A percentile compares a stretch with the other conserved stretches of the same genome.
phyloP scores from a whole-genome alignment of 2,888 invertebrate species.

The Synanthedon vespiformis region DNA sequence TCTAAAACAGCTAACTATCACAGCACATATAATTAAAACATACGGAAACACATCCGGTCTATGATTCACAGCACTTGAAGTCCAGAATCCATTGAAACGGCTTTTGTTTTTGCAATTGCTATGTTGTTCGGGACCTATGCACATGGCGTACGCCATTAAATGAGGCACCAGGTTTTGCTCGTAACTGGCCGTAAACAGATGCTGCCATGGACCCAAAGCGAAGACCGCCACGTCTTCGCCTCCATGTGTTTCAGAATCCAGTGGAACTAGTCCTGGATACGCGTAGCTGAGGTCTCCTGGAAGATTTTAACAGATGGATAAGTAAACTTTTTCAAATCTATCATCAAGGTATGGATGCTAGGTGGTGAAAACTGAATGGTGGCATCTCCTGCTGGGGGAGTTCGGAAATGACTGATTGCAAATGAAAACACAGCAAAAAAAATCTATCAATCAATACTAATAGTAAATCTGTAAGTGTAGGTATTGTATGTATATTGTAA shows the following conservation, averaged over 20 bases:
- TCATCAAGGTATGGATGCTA: too few relatives aligned
- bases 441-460: too few relatives aligned
- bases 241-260: constrained; percentile 77
- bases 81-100: constrained; percentile 16
- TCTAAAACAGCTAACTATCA: constrained; percentile 7
- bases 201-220: constrained; percentile 80
- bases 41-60: constrained; percentile 4
- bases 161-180: constrained; percentile 85
- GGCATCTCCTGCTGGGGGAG: too few relatives aligned
- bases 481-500: too few relatives aligned
- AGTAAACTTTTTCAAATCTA: too few relatives aligned
- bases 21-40: constrained; percentile 6
- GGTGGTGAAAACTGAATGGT: too few relatives aligned
- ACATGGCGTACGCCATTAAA: constrained; percentile 79
- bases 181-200: constrained; percentile 82
- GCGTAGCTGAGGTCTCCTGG: constrained; percentile 56
- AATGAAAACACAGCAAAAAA: too few relatives aligned
- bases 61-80: constrained; percentile 10
- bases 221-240: constrained; percentile 84
- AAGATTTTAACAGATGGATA: not conserved
- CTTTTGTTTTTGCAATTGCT: constrained; percentile 30
- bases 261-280: constrained; percentile 74
- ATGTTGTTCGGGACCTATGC: constrained; percentile 69
- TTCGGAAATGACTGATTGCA: too few relatives aligned
- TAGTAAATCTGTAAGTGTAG: too few relatives aligned